Percentiles rank a stretch among this genome's conserved stretches.
These are phyloP conservation scores for Xyrichtys novacula DNA, from an alignment of 2,797 vertebrate species.

Conservation along the genomic window DNA sequence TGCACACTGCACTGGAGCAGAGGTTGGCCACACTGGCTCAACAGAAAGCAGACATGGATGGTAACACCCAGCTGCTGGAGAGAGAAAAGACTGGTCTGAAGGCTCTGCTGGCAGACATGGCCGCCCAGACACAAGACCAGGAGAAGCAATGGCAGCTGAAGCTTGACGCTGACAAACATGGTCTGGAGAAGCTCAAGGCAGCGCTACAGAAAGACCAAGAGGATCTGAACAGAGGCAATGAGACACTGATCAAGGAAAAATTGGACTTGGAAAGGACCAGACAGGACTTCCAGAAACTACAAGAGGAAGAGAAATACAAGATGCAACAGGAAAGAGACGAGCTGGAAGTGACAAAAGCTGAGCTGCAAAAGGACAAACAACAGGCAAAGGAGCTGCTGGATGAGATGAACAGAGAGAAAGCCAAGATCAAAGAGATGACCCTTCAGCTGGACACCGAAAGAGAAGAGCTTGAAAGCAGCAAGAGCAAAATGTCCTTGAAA, in stretches of 20 bases:
- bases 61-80: not conserved
- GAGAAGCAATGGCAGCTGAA: not conserved
- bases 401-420: no score
- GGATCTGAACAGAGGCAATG: not conserved
- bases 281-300: not conserved
- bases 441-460: not conserved
- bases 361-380: no score
- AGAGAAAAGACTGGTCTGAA: not conserved
- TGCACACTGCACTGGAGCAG: not conserved
- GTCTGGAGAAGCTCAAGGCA: not conserved
- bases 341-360: no score
- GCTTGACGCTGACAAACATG: not conserved
- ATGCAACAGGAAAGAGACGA: not conserved
- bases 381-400: no score
- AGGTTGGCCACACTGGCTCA: not conserved
- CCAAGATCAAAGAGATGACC: not conserved
- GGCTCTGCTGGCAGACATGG: not conserved
- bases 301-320: not conserved
- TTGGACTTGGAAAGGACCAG: not conserved
- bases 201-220: constrained; percentile 9
- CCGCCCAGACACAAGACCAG: not conserved
- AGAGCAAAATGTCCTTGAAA: not conserved
- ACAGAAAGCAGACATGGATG: not conserved
- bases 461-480: not conserved
- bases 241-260: constrained; percentile 4